Evolutionary conservation across 2,113 vertebrate genomes (phyloP), one percentile per base, ranked within the genome.

Genomic region (Alethe castanea): DNA sequence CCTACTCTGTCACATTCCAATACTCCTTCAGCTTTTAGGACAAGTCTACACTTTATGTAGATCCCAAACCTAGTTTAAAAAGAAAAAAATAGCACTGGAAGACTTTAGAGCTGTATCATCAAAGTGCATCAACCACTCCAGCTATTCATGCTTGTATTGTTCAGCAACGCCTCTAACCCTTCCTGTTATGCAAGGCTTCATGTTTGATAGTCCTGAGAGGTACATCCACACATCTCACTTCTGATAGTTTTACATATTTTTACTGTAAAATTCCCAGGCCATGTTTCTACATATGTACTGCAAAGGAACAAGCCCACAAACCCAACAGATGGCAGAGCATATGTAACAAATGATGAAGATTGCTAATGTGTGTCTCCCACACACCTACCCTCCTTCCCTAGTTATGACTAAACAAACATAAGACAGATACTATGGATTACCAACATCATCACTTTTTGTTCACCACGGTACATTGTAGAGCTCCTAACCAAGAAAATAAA

Each of bases 291-390:
- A 26, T 40, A 76, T 6, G 56, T 45, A 80, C 28, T 77, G 90
- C 42, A 72, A 82, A 90, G 62, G 33, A 92, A 83, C 0, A 0
- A 83, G 79, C 38, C 53, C 60, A 87, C 50, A 91, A 89, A 71
- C 19, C 53, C 81, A 89, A 91, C 96, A 96, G 90, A 96, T 91
- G 95, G 94, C 57, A 93, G 65, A 96, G 78, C 95, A 94, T 96
- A 95, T 94, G 86, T 47, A 93, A 73, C 33, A 92, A 90, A 88
- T 47, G 19, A 93, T 86, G 86, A 90, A 72, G 71, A 81, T 40
- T 72, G 91, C 48, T 93, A 94, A 96, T 71, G 86, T 82, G 78
- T 54, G 19, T 84, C 67, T 92, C 62, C 88, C 69, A 78, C 86
- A 90, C 80, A 92, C 60, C 90, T 92, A 88, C 86, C 86, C 62